phyloP scores from a whole-genome alignment of 1,140 invertebrate species.

The Drosophila malerkotliana region DNA sequence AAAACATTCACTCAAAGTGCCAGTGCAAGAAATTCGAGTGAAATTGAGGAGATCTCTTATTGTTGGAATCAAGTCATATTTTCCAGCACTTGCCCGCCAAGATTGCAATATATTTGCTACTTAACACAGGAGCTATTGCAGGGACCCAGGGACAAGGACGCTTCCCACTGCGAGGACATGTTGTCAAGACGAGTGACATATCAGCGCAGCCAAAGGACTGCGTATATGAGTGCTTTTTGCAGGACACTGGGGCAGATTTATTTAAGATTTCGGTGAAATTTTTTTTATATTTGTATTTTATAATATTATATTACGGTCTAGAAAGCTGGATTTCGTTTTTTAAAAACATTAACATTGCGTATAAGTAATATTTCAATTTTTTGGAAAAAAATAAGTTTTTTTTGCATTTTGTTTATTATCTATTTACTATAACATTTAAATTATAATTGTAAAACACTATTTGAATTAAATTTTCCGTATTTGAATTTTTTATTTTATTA shows the following conservation, averaged over 20 bases:
- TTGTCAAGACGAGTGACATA: conserved; percentile 14
- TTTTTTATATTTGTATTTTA: not conserved
- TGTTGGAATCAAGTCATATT: conserved; percentile 56
- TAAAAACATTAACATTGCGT: too few relatives aligned
- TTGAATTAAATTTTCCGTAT: too few relatives aligned
- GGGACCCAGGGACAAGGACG: not conserved
- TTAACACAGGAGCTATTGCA: conserved; percentile 13
- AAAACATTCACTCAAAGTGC: not conserved
- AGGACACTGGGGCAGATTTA: not conserved
- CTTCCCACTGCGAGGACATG: conserved; percentile 2
- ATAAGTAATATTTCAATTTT: too few relatives aligned
- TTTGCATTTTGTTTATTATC: too few relatives aligned
- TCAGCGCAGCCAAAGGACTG: conserved; percentile 7
- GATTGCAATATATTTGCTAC: conserved; percentile 55
- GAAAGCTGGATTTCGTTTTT: too few relatives aligned
- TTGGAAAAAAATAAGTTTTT: too few relatives aligned
- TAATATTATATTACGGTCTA: too few relatives aligned
- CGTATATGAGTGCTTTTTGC: not conserved
- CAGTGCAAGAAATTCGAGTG: not conserved
- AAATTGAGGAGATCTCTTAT: conserved; percentile 27
- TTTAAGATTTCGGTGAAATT: not conserved
- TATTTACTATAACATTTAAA: too few relatives aligned
- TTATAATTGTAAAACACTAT: too few relatives aligned
- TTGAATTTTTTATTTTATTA: too few relatives aligned
- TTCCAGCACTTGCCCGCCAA: conserved; percentile 35